A percentile compares a stretch with the other conserved stretches of the same genome.
These are phyloP conservation scores for Chloropsis cyanopogon DNA, from an alignment of 2,113 vertebrate genomes.

Conservation along the genomic window DNA sequence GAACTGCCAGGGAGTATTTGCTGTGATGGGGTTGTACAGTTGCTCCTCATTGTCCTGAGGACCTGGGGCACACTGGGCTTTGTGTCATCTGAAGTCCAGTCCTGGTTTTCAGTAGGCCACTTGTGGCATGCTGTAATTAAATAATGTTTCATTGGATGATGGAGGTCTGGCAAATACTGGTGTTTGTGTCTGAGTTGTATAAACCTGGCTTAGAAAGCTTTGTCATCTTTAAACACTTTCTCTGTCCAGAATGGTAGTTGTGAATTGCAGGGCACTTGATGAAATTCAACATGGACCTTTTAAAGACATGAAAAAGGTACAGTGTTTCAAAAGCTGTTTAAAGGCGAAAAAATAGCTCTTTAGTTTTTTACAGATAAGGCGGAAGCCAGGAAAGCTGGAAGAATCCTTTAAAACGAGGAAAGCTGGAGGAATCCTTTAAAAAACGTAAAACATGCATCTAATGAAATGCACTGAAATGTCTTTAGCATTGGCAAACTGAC, in stretches of 20 bases:
- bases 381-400: not conserved
- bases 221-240: constrained; percentile 24
- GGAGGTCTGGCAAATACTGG: not conserved
- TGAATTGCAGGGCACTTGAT: not conserved
- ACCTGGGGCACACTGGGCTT: not conserved
- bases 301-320: not conserved
- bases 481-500: not conserved
- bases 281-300: not conserved
- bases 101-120: not conserved
- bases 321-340: not conserved
- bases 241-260: not conserved
- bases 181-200: constrained; percentile 27
- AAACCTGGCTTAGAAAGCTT: constrained; percentile 31
- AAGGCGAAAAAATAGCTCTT: not conserved
- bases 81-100: not conserved
- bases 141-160: not conserved
- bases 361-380: not conserved
- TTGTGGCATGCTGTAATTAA: not conserved
- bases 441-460: not conserved
- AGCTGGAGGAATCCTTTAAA: not conserved
- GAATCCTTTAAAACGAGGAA: not conserved
- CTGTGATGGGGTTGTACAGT: not conserved
- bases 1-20: not conserved
- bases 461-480: not conserved
- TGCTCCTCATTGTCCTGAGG: not conserved